These are phyloP conservation scores for Epinotia ramella DNA, from an alignment of 2,888 invertebrate genomes.

Conservation along the genomic window DNA sequence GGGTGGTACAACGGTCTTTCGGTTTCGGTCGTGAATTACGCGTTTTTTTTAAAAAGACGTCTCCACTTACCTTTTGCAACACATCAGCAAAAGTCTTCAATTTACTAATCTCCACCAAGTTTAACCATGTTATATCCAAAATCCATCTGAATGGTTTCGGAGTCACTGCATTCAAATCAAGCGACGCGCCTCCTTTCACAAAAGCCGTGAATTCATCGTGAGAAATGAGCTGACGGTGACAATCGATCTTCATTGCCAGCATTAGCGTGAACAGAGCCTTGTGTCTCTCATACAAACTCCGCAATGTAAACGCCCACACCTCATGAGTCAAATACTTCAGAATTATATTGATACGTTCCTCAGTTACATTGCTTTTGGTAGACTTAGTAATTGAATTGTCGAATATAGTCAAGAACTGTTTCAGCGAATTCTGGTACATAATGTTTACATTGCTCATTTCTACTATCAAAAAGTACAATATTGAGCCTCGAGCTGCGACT, in stretches of 20 bases:
- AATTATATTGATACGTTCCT: conserved; percentile 95
- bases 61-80: conserved; percentile 86
- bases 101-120: conserved; percentile 96
- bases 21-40: too few relatives aligned
- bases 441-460: conserved; percentile 98
- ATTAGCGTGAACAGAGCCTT: conserved; percentile 97
- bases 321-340: conserved; percentile 95
- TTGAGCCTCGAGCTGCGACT: conserved; percentile 97
- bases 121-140: conserved; percentile 97
- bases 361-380: conserved; percentile 92
- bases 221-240: conserved; percentile 91
- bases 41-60: neutral
- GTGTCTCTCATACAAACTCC: conserved; percentile 97
- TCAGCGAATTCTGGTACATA: conserved; percentile 98
- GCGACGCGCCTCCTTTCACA: conserved; percentile 97
- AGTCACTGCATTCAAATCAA: conserved; percentile 96
- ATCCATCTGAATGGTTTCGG: conserved; percentile 98
- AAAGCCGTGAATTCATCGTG: conserved; percentile 97
- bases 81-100: conserved; percentile 92
- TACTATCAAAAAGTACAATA: conserved; percentile 97
- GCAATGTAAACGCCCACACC: conserved; percentile 96
- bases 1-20: too few relatives aligned
- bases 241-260: conserved; percentile 97
- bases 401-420: conserved; percentile 97
- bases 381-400: conserved; percentile 97